Base-by-base conservation (phyloP, 2,888 invertebrate genomes). In the Cotesia congregata region DNA sequence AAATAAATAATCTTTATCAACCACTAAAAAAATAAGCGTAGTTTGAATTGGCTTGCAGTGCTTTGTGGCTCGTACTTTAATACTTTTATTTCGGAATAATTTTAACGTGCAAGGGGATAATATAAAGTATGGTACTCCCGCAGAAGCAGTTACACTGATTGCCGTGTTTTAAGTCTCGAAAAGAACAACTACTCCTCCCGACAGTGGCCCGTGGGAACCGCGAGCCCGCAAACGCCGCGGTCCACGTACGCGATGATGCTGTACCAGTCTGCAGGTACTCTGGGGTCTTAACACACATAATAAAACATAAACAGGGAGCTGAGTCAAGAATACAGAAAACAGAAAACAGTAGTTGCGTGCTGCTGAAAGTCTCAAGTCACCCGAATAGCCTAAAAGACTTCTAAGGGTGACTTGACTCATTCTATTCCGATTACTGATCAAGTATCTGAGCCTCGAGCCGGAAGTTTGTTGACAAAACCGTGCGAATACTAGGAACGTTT, bases 131-230 rank as follows among this genome's bases (percentile, higher is more conserved):
- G 84, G 83, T 83, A 84, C 82, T 81, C 84, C 83, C 84, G 85
- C 85, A 83, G 85, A 83, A 86, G 87, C 85, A 85, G 87, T 88
- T 88, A 87, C 85, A 85, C 87, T 87, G 88, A 88, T 87, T 87
- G 87, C 88, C 85, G 85, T 87, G 86, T 88, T 87, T 85, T 87
- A 86, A 85, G 85, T 85, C 84, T 87, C 85, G 85, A 85, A 85
- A 77, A 85, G 85, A 86, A 86, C 50, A 50, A 50, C 50, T 50
- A 50, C 86, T 86, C 85, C 86, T 86, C 85, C 85, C 82, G 85
- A 80, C 77, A 75, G 78, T 80, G 78, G 83, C 85, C 85, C 88
- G 88, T 88, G 88, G 87, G 88, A 88, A 88, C 87, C 81, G 79
- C 82, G 84, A 83, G 83, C 78, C 82, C 83, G 82, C 86, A 83